Conservation (phyloP, 2,113 vertebrate species). For the Sinosuthora webbiana region DNA sequence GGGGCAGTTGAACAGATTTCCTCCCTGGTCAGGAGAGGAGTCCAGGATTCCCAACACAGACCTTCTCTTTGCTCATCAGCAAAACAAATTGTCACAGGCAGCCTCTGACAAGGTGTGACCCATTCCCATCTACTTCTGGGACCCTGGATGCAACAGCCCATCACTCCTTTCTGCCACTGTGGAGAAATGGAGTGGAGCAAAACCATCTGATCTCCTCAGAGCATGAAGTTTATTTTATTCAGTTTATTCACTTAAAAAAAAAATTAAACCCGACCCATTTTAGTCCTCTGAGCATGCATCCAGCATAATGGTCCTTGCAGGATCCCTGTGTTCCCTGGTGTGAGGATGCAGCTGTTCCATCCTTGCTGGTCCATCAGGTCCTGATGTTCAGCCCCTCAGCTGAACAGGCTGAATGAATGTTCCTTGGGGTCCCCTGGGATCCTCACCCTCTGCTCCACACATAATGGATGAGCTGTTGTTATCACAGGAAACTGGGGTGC, state of each 20-base stretch:
- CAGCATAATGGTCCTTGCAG: neutral
- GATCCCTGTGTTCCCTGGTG: neutral
- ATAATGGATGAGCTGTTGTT: neutral
- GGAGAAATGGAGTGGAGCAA: neutral
- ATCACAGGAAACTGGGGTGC: neutral
- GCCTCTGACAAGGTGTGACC: neutral
- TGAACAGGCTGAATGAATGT: accelerated
- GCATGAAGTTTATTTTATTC: neutral
- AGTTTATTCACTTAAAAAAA: neutral
- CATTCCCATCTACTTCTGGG: neutral
- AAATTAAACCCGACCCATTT: neutral
- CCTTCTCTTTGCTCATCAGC: neutral
- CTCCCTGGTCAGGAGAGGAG: neutral
- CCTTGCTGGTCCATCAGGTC: neutral
- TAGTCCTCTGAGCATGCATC: neutral
- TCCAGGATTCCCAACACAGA: neutral
- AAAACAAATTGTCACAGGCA: neutral
- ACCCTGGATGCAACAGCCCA: neutral
- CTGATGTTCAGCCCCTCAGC: neutral
- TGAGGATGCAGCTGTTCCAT: neutral
- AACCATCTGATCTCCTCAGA: neutral
- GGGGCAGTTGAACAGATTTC: neutral
- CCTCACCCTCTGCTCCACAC: neutral
- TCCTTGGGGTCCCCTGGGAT: neutral
- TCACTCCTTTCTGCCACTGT: neutral